Percentiles rank a stretch among this genome's conserved stretches.
These are phyloP conservation scores for Pseudorhiza aurosa DNA, from an alignment of 30 jellyfish, hydroid and myxozoan genomes.

Conservation along the genomic window DNA sequence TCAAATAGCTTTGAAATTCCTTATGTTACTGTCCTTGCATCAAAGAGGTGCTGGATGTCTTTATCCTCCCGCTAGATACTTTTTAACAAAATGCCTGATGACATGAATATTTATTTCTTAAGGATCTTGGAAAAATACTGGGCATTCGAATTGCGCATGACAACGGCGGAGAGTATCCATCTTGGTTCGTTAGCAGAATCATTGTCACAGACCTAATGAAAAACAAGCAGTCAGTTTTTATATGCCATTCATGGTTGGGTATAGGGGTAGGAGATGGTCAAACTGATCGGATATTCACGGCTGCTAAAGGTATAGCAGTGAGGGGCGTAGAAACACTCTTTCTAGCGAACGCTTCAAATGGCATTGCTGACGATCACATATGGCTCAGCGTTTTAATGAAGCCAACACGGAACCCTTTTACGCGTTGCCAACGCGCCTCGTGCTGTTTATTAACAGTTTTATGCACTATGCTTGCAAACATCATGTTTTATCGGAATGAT, in stretches of 20 bases:
- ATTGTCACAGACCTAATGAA: constrained; percentile 52
- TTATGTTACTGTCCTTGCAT: too few relatives aligned
- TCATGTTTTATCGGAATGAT: constrained; percentile 61
- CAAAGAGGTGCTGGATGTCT: too few relatives aligned
- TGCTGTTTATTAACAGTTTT: constrained; percentile 73
- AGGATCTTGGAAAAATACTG: constrained; percentile 70
- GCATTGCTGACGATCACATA: constrained; percentile 82
- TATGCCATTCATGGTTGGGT: constrained; percentile 80
- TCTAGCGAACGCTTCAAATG: constrained; percentile 75
- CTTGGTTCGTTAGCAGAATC: constrained; percentile 88
- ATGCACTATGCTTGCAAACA: constrained; percentile 82
- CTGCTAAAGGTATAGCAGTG: constrained; percentile 58
- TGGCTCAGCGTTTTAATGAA: constrained; percentile 83
- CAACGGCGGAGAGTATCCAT: constrained; percentile 64
- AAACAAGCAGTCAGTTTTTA: constrained; percentile 35
- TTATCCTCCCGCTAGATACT: too few relatives aligned
- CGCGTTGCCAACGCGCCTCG: constrained; percentile 82
- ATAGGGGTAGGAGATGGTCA: constrained; percentile 64
- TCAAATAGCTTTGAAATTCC: too few relatives aligned
- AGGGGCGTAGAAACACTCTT: constrained; percentile 63
- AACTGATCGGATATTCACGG: constrained; percentile 40
- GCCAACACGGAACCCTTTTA: constrained; percentile 75
- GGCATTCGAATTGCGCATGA: constrained; percentile 73
- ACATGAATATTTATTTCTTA: too few relatives aligned
- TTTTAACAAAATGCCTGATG: too few relatives aligned